phyloP scores from a whole-genome alignment of 1,140 invertebrate genomes.

The Meloidogyne hapla region DNA sequence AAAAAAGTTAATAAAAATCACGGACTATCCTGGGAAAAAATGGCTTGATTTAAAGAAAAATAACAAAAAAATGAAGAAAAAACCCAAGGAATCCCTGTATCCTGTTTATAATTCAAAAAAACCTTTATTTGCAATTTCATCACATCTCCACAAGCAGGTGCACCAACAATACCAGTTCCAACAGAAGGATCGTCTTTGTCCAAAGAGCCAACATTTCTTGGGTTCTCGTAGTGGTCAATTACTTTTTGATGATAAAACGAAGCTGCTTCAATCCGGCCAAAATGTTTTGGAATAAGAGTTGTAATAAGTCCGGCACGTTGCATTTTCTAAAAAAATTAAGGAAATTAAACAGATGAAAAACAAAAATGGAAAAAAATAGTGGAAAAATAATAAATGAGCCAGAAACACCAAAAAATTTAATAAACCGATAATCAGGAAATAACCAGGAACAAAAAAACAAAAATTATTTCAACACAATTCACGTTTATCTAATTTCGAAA shows the following conservation, averaged over 20 bases:
- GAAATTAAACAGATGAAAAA: no score
- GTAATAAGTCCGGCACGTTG: background rate
- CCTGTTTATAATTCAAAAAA: background rate
- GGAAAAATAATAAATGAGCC: no score
- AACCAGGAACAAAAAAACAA: no score
- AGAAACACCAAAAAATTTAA: no score
- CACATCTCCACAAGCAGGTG: slow-evolving; percentile 98
- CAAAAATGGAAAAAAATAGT: no score
- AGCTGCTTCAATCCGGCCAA: background rate
- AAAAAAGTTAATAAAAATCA: no score
- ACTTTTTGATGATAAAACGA: slow-evolving; percentile 71
- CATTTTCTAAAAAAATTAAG: background rate
- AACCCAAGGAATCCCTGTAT: no score
- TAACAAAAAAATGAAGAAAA: background rate
- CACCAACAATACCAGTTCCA: slow-evolving; percentile 92
- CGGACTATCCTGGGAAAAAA: no score
- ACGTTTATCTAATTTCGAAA: no score
- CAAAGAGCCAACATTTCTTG: slow-evolving; percentile 93
- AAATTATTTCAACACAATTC: no score
- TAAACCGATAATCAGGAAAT: no score
- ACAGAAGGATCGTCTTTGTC: slow-evolving; percentile 91
- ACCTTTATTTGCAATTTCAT: slow-evolving; percentile 96
- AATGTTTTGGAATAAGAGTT: background rate
- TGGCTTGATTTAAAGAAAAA: no score
- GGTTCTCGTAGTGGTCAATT: slow-evolving; percentile 99